Evolutionary conservation across 2,113 vertebrate genomes (phyloP).

Genomic region (Octodon degus): DNA sequence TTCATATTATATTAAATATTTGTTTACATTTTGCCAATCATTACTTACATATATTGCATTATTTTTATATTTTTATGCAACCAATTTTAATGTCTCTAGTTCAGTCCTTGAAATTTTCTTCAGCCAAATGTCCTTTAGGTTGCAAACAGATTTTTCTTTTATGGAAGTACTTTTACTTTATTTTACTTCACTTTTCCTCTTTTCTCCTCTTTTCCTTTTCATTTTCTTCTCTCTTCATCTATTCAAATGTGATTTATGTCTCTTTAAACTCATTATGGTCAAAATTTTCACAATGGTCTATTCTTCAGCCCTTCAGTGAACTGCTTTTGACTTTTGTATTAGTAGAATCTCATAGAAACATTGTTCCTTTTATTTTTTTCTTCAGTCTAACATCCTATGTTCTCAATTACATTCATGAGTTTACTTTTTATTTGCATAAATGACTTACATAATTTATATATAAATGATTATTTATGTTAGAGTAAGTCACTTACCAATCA

Average conservation of each 20-base stretch:
- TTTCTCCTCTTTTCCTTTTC: not conserved
- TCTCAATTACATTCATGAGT: not conserved
- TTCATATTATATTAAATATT: not conserved
- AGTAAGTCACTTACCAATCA: not conserved
- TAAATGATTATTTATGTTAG: not conserved
- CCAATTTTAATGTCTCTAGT: not conserved
- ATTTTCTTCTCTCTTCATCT: not conserved
- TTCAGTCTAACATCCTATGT: not conserved
- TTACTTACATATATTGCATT: not conserved
- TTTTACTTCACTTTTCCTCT: accelerated
- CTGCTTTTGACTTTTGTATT: not conserved
- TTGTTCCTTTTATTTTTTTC: not conserved
- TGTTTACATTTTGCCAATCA: not conserved
- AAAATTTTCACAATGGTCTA: not conserved
- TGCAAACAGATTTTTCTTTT: not conserved
- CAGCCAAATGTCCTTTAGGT: not conserved
- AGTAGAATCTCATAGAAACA: not conserved
- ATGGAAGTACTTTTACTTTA: not conserved
- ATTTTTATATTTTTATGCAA: not conserved
- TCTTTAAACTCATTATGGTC: not conserved
- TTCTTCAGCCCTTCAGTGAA: not conserved
- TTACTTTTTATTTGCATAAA: not conserved
- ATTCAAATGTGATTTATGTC: not conserved
- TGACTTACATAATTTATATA: not conserved
- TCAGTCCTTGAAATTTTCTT: not conserved